Conservation (phyloP, 2,888 invertebrate species). For the Dicyrtomina minuta region DNA sequence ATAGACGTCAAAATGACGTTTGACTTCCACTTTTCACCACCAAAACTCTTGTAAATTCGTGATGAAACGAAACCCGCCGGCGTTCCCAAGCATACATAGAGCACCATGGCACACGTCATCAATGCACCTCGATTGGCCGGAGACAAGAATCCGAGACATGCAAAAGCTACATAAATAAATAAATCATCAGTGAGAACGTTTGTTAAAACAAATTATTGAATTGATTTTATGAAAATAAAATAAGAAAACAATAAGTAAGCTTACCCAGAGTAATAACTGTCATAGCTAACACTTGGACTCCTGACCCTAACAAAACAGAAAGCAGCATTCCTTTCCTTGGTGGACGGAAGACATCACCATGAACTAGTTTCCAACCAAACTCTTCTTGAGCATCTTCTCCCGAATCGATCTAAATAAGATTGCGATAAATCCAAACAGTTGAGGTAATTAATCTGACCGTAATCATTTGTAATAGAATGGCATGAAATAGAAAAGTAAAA, state of each 20-base stretch:
- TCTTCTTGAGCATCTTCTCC: conserved; percentile 78
- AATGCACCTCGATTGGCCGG: conserved; percentile 97
- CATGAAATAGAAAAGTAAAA: no score
- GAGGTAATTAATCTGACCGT: neutral
- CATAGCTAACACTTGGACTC: conserved; percentile 95
- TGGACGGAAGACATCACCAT: conserved; percentile 66
- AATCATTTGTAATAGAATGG: neutral
- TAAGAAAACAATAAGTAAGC: conserved; percentile 45
- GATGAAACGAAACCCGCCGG: conserved; percentile 97
- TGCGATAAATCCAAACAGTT: conserved; percentile 17
- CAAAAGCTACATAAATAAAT: conserved; percentile 70
- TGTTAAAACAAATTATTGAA: conserved; percentile 4
- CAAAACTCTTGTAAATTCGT: conserved; percentile 96
- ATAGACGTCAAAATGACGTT: conserved; percentile 95
- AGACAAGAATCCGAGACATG: conserved; percentile 97
- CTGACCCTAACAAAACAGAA: conserved; percentile 93
- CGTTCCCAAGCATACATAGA: conserved; percentile 95
- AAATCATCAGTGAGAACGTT: no score
- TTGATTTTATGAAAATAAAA: conserved; percentile 38
- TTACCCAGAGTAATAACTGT: conserved; percentile 82
- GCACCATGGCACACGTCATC: conserved; percentile 96
- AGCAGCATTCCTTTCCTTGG: conserved; percentile 91
- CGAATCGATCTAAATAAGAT: conserved; percentile 56
- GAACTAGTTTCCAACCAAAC: conserved; percentile 69
- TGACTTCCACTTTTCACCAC: conserved; percentile 97